Evolutionary conservation across 92 coral and sea anemone species (phyloP), one percentile per base, ranked within the genome.

Genomic region (Umimayanthus kanabou): DNA sequence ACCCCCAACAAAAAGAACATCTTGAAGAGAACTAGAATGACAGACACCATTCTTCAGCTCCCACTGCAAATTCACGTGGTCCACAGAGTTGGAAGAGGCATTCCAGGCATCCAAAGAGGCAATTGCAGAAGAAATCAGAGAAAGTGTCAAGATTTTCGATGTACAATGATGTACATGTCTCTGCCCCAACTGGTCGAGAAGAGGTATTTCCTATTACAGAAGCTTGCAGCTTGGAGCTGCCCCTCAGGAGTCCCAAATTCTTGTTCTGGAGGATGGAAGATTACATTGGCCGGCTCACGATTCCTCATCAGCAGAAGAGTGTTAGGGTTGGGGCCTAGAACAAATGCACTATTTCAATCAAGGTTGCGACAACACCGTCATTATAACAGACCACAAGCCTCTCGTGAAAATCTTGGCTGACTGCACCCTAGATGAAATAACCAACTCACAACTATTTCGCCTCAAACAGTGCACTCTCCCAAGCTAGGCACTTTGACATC

Each of bases 401-500:
- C 79, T 84, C 15, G 65, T 71, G 33, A 69, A 84, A 39, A 87
- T 87, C 39, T 65, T 87, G 47, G 84, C 82, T 14, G 85, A 87
- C n/a, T 33, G 37, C 37, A 33, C 37, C 37, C 37, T 33, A 33
- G 37, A 33, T 33, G 37, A 33, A 33, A 33, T 33, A 33, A 33
- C 1, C 37, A 33, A 33, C 1, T 33, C 37, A 33, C 37, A 33
- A 33, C 37, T 33, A 33, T 33, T 33, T 33, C 37, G 37, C 2
- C 37, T 33, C 37, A 33, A 33, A 33, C 37, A 33, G 37, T 77
- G 33, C 84, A 84, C 79, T 75, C 9, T 74, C 81, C 47, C 84
- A 89, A 33, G n/a, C n/a, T n/a, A n/a, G 79, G 85, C 80, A 57
- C 25, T 84, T 67, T n/a, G 79, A 84, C 79, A 84, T 50, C 78